A percentile compares a stretch with the other conserved stretches of the same genome.
phyloP scores from a whole-genome alignment of 2,113 vertebrate genomes.

The Dermatemys mawii region DNA sequence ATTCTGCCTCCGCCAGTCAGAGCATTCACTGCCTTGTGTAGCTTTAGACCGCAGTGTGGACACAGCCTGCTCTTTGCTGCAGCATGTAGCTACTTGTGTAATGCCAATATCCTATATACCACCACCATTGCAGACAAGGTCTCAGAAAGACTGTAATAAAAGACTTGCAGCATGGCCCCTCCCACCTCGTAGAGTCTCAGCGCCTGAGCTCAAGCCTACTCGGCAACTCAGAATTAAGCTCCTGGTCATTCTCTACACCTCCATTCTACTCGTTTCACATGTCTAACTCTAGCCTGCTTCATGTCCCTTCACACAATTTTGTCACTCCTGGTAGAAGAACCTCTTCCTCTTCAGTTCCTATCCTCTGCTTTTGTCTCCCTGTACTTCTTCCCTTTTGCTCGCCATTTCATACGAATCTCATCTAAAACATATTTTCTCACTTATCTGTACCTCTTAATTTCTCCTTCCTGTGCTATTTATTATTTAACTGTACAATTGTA shows the following conservation, averaged over 20 bases:
- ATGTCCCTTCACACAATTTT: background rate
- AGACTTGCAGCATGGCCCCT: background rate
- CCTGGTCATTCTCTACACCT: background rate
- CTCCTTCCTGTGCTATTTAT: background rate
- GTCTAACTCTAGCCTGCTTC: background rate
- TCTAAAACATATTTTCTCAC: rapidly evolving
- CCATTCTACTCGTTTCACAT: background rate
- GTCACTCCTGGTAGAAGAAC: background rate
- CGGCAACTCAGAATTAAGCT: background rate
- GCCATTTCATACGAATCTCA: background rate
- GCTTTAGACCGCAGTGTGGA: background rate
- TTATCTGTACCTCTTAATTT: background rate
- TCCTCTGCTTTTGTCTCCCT: background rate
- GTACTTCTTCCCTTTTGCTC: background rate
- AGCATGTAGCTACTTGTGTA: background rate
- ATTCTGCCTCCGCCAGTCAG: background rate
- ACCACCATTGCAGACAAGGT: too few relatives aligned
- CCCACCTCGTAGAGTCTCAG: too few relatives aligned
- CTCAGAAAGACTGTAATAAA: background rate
- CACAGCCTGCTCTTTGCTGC: background rate
- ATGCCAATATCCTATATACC: background rate
- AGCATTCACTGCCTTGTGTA: background rate
- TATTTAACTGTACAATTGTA: background rate
- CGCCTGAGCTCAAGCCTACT: background rate
- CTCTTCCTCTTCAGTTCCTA: background rate